Percentiles rank a stretch among this genome's conserved stretches.
Evolutionary conservation across 2,797 vertebrate species (phyloP).

Genomic region (Xenopus petersii): DNA sequence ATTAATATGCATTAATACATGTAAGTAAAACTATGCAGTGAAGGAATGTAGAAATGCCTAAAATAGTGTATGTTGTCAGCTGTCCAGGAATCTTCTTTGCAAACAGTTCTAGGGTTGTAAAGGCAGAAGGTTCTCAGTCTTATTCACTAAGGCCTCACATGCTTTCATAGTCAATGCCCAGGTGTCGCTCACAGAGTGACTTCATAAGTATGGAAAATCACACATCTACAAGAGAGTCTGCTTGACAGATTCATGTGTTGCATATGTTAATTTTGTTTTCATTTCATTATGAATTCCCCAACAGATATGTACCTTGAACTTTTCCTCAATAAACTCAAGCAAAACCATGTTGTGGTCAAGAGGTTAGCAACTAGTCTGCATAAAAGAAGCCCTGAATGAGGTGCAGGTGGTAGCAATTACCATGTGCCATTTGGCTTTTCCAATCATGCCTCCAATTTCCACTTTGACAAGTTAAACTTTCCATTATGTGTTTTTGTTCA

Average conservation of each 20-base stretch:
- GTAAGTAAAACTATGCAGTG: no score
- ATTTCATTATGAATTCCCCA: conserved; percentile 43
- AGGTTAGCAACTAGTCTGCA: conserved; percentile 39
- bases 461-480: conserved; percentile 78
- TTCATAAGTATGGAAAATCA: conserved; percentile 1
- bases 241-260: conserved; percentile 44
- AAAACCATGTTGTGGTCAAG: conserved; percentile 57
- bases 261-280: conserved; percentile 44
- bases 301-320: conserved; percentile 43
- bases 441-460: conserved; percentile 72
- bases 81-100: no score
- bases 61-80: no score
- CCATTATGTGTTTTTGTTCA: conserved; percentile 68
- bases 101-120: no score
- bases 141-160: no score
- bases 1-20: no score
- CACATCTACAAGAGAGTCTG: conserved; percentile 9
- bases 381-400: conserved; percentile 58
- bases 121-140: no score
- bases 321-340: conserved; percentile 54
- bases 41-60: no score
- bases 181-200: background rate
- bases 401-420: conserved; percentile 77
- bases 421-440: conserved; percentile 68
- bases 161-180: no score